Evolutionary conservation across 2,888 invertebrate species (phyloP), one percentile per base, ranked within the genome.

Genomic region (Oscheius sp.): DNA sequence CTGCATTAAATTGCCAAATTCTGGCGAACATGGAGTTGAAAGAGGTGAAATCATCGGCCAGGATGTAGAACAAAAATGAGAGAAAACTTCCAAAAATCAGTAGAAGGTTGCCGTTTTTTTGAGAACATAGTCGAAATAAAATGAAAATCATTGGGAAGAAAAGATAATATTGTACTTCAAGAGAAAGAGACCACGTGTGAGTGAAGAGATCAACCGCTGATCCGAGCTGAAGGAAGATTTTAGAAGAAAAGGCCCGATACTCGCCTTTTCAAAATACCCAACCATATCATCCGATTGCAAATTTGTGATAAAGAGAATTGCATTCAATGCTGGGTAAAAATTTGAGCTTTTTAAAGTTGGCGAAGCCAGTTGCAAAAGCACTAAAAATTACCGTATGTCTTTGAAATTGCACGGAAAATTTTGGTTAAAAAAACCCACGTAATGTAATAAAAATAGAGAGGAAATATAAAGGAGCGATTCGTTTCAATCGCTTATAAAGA

Each of bases 1-100:
- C 71, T 10, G 68, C 68, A 17, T 64, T 27, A 58, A 72, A 72
- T 52, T 72, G 71, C 71, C 71, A 72, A 5, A 72, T 61, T 34
- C 71, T 55, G 3, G 69, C 46, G 34, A 72, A 72, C 20, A 72
- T 65, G 34, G 52, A 64, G 29, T 71, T 67, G 20, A 71, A 71
- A 0, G 71, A 42, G 15, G 33, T 25, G 1, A 37, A 37, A 5
- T 42, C 63, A 25, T 37, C 20, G 1, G 53, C 23, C 17, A 10
- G 20, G 15, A 4, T 23, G 20, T 33, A 63, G 20, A 61, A 55
- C 0, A 34, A 15, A 25, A 63, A 63, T 0, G 67, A 71, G n/a
- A 67, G 10, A n/a, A 42, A 6, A 20, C 45, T 55, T 69, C 23
- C 4, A 64, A 63, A 27, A 12, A 29, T n/a, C n/a, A n/a, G n/a